Evolutionary conservation across 92 coral and sea anemone genomes (phyloP).

Genomic region (Palythoa grandis): DNA sequence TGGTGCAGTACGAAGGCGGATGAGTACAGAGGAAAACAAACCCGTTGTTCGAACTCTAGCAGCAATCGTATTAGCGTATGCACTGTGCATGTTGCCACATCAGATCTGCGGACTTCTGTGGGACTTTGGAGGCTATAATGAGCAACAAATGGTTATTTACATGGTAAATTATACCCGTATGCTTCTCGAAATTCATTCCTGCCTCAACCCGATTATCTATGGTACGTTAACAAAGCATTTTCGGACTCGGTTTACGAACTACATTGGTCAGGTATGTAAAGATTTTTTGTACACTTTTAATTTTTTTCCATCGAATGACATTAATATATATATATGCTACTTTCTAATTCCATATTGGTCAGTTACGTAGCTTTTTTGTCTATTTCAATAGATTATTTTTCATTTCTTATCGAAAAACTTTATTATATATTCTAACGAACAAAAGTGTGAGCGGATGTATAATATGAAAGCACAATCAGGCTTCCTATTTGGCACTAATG

Average conservation of each 20-base stretch:
- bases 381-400: no score
- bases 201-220: constrained; percentile 31
- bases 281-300: not conserved
- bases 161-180: constrained; percentile 11
- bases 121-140: constrained; percentile 31
- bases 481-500: no score
- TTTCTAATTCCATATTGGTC: no score
- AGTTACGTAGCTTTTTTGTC: no score
- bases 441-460: no score
- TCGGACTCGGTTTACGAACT: not conserved
- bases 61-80: constrained; percentile 31
- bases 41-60: constrained; percentile 25
- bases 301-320: no score
- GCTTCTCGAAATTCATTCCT: constrained; percentile 32
- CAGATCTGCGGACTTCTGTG: constrained; percentile 31
- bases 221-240: constrained; percentile 41
- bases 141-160: not conserved
- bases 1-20: constrained; percentile 21
- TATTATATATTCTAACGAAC: no score
- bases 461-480: no score
- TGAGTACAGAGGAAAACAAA: constrained; percentile 33
- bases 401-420: no score
- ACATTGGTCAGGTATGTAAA: not conserved
- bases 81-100: constrained; percentile 28
- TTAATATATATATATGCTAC: no score